Percentiles rank a stretch among this genome's conserved stretches.
Evolutionary conservation across 2,113 vertebrate species (phyloP).

Genomic region (Panurus biarmicus): DNA sequence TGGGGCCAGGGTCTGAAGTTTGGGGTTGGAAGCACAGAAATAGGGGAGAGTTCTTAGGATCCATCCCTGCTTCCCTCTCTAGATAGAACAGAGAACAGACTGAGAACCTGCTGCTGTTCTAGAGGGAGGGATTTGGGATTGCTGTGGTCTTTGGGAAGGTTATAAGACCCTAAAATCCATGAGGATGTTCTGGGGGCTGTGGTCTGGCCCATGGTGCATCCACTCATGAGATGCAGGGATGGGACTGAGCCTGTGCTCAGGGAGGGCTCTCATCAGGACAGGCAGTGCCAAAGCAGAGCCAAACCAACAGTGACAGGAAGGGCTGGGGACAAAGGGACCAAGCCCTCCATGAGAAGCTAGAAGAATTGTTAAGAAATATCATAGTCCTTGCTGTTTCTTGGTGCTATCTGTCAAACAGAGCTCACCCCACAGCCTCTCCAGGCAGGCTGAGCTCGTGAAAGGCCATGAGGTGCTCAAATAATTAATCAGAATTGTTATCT

Average conservation of each 20-base stretch:
- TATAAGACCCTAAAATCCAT: background rate
- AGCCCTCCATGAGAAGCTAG: background rate
- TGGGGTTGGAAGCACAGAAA: background rate
- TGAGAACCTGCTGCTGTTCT: background rate
- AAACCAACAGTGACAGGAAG: fast-evolving
- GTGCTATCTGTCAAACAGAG: background rate
- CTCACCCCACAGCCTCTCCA: background rate
- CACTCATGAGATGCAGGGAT: background rate
- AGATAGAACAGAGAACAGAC: fast-evolving
- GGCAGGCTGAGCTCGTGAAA: background rate
- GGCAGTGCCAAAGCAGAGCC: background rate
- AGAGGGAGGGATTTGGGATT: background rate
- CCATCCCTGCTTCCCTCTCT: background rate
- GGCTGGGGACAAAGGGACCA: background rate
- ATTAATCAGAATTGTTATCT: background rate
- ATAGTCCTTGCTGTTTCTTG: background rate
- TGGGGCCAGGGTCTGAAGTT: background rate
- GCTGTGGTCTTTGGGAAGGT: background rate
- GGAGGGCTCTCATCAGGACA: background rate
- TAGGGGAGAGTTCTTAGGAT: background rate
- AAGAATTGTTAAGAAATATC: background rate
- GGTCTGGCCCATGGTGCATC: background rate
- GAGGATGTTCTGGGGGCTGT: background rate
- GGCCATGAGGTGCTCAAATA: fast-evolving
- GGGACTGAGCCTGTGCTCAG: background rate